Conservation (phyloP, 2,888 invertebrate genomes). For the Drosophila affinis region DNA sequence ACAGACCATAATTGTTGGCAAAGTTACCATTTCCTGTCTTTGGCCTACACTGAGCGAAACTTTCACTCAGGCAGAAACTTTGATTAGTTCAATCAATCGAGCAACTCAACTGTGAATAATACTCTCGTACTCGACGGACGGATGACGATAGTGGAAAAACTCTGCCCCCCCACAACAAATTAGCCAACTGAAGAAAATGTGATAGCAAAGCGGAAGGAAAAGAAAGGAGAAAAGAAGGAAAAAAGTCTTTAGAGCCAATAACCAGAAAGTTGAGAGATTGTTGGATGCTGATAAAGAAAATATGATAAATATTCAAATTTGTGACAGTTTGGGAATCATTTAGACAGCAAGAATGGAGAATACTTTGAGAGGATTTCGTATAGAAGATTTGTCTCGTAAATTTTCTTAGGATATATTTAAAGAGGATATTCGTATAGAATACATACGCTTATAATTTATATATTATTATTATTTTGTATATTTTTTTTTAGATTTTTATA, state of each 20-base stretch:
- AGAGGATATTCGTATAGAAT: too few species aligned
- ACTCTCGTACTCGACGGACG: not conserved
- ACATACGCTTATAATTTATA: too few species aligned
- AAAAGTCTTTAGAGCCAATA: not conserved
- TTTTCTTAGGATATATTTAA: too few species aligned
- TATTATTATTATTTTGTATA: too few species aligned
- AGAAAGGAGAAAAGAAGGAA: not conserved
- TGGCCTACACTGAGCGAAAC: slow-evolving; percentile 37
- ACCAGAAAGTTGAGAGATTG: not conserved
- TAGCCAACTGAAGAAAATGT: slow-evolving; percentile 36
- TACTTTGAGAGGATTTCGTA: not conserved
- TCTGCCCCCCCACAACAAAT: slow-evolving; percentile 5
- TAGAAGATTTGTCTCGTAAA: too few species aligned
- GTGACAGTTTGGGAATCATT: too few species aligned
- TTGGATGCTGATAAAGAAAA: not conserved
- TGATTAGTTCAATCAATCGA: slow-evolving; percentile 43
- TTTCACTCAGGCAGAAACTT: slow-evolving; percentile 37
- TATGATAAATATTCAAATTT: not conserved
- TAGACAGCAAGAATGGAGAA: fast-evolving
- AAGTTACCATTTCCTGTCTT: slow-evolving; percentile 46
- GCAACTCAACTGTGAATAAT: slow-evolving; percentile 36
- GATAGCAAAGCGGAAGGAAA: slow-evolving; percentile 18
- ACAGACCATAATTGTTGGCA: slow-evolving; percentile 46
- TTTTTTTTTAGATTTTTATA: too few species aligned
- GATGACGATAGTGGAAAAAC: not conserved